Conservation (phyloP, 2,113 vertebrate genomes). For the Pyxicephalus adspersus region DNA sequence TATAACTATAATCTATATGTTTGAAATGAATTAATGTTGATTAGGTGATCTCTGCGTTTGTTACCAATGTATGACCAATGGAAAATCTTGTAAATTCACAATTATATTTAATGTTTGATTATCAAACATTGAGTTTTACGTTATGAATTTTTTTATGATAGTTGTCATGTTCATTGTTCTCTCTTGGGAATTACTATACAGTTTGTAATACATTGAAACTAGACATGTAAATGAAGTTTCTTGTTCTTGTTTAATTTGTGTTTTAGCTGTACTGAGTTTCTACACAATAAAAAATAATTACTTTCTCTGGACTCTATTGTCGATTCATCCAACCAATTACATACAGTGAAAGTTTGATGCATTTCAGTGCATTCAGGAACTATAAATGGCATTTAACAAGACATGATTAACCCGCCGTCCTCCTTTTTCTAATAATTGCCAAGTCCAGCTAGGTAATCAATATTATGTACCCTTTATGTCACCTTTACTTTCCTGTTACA, state of each 20-base stretch:
- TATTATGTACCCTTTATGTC: neutral
- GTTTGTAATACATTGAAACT: neutral
- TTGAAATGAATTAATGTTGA: no score
- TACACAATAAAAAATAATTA: constrained; percentile 1
- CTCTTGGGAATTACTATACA: neutral
- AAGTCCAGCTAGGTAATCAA: neutral
- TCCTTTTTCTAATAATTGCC: neutral
- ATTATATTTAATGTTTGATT: neutral
- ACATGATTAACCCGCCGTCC: neutral
- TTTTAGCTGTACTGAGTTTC: neutral
- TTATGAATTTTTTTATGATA: neutral
- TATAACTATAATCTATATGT: no score
- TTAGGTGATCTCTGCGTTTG: no score
- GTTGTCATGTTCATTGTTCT: neutral
- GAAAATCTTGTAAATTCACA: no score
- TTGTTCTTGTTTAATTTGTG: neutral
- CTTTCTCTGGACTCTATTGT: neutral
- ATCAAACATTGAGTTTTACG: neutral
- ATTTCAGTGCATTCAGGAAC: neutral
- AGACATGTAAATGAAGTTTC: neutral
- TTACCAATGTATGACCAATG: no score
- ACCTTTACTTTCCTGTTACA: neutral
- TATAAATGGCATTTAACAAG: neutral
- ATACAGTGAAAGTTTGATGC: neutral
- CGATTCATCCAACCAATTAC: neutral